These are phyloP conservation scores for Selene dorsalis DNA, from an alignment of 2,797 vertebrate species.

Conservation along the genomic window DNA sequence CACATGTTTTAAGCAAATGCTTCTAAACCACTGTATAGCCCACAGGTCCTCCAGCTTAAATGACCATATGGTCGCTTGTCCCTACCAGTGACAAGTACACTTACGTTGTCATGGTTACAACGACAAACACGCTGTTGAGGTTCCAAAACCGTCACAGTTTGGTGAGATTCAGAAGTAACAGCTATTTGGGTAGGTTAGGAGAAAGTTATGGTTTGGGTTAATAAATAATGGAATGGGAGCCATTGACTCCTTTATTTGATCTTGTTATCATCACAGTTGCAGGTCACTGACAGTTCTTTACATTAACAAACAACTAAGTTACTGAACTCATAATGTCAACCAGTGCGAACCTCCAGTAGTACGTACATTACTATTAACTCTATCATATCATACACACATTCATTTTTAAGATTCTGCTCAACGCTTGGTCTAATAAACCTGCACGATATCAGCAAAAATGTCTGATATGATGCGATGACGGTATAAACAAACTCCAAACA, in stretches of 20 bases:
- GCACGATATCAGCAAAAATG: no score
- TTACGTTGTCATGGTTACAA: background rate
- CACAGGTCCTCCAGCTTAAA: background rate
- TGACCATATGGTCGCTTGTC: background rate
- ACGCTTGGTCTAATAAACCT: no score
- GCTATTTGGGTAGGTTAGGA: no score
- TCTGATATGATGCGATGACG: no score
- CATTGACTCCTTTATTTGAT: background rate
- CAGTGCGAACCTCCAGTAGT: background rate
- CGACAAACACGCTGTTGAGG: background rate
- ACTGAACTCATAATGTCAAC: background rate
- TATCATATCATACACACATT: no score
- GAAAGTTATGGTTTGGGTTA: no score
- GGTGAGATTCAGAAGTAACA: no score
- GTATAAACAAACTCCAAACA: no score
- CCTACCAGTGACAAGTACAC: background rate
- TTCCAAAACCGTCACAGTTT: background rate
- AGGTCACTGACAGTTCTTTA: no score
- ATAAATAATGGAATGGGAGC: background rate
- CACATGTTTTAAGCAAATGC: conserved; percentile 16
- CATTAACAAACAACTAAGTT: background rate
- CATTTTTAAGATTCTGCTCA: no score
- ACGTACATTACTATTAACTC: background rate
- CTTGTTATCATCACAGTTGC: background rate
- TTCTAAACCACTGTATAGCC: conserved; percentile 5